A percentile compares a stretch with the other conserved stretches of the same genome.
Conservation (phyloP, 1,140 invertebrate genomes). For the Tetraneura akinire region DNA sequence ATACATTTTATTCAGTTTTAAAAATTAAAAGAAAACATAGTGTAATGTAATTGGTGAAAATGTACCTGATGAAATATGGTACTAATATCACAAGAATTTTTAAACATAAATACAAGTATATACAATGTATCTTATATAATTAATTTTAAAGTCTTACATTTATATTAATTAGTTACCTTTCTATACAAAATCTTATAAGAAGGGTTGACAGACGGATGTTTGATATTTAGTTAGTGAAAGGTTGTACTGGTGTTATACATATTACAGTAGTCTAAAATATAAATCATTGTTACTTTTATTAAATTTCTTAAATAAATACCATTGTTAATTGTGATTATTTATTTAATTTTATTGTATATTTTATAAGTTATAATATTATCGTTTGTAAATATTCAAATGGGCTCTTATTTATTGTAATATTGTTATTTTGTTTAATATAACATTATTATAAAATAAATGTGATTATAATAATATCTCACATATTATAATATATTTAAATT, state of each 20-base stretch:
- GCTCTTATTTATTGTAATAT: not conserved
- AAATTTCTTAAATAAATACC: not conserved
- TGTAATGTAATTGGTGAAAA: too few relatives aligned
- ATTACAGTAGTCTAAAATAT: not conserved
- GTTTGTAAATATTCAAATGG: too few relatives aligned
- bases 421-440: not conserved
- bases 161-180: conserved; percentile 1
- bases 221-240: not conserved
- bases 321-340: too few relatives aligned
- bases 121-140: not conserved
- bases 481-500: too few relatives aligned
- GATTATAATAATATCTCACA: too few relatives aligned
- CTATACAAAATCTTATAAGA: not conserved
- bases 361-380: too few relatives aligned
- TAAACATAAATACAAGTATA: not conserved
- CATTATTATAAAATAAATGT: too few relatives aligned
- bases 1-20: too few relatives aligned
- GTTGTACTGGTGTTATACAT: not conserved
- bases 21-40: too few relatives aligned
- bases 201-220: not conserved
- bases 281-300: not conserved
- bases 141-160: not conserved
- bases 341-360: too few relatives aligned
- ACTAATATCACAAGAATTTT: too few relatives aligned
- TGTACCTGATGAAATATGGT: too few relatives aligned